Evolutionary conservation across 2,888 invertebrate species (phyloP).

Genomic region (Aspidiotus rigidus): DNA sequence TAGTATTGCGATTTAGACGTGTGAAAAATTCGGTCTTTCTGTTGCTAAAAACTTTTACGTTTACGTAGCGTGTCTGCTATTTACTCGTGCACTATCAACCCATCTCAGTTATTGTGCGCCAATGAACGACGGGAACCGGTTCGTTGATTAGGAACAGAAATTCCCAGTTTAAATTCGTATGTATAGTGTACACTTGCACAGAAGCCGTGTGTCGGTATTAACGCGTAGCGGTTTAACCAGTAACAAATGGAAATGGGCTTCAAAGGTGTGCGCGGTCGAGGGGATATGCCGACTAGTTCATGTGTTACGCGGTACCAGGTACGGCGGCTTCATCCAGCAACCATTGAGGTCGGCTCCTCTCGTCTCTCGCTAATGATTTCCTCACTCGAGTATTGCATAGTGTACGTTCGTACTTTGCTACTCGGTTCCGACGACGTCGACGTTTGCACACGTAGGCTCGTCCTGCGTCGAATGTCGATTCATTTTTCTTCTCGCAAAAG

Average conservation of each 20-base stretch:
- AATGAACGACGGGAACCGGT: slow-evolving; percentile 27
- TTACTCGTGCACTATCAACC: no score
- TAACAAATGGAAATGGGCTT: slow-evolving; percentile 1
- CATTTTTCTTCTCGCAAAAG: no score
- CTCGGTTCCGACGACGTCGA: background rate
- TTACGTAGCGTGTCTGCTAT: no score
- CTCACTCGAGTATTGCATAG: background rate
- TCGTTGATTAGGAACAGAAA: slow-evolving; percentile 27
- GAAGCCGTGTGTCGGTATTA: slow-evolving; percentile 4
- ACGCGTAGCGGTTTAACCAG: slow-evolving; percentile 3
- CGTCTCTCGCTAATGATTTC: slow-evolving; percentile 10
- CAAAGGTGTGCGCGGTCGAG: background rate
- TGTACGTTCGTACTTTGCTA: background rate
- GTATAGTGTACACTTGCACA: background rate
- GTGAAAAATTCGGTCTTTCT: no score
- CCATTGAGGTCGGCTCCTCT: slow-evolving; percentile 32
- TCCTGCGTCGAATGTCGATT: background rate
- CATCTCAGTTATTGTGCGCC: background rate
- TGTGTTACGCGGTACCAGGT: slow-evolving; percentile 31
- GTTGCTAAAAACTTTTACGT: no score
- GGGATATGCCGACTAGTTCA: slow-evolving; percentile 11
- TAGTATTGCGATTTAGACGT: no score
- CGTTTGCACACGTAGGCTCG: background rate
- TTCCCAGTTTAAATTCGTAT: slow-evolving; percentile 23
- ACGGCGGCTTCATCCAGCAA: slow-evolving; percentile 33